Conservation (phyloP, 2,113 vertebrate species). For the Hippocampus mohnikei region DNA sequence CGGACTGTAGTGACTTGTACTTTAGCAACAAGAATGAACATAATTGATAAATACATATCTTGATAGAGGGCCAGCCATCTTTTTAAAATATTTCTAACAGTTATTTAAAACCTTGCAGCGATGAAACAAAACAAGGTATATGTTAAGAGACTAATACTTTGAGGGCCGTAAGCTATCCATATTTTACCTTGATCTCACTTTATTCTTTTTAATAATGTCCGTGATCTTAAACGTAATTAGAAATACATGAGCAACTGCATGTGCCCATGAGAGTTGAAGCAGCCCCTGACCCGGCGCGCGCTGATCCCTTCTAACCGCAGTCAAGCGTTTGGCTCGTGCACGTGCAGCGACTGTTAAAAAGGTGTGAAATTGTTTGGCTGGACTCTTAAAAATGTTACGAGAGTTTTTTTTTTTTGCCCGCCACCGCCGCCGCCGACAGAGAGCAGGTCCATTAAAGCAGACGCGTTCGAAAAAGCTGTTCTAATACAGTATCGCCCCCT, state of each 20-base stretch:
- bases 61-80: too few species aligned
- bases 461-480: conserved; percentile 25
- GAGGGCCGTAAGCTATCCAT: too few species aligned
- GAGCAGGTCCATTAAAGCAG: conserved; percentile 30
- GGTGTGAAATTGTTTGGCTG: conserved; percentile 53
- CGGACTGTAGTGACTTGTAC: too few species aligned
- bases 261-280: neutral
- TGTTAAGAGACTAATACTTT: too few species aligned
- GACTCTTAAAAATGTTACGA: conserved; percentile 45
- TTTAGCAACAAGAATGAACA: too few species aligned
- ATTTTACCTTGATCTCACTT: too few species aligned
- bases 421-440: neutral
- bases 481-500: conserved; percentile 82
- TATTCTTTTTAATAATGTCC: neutral
- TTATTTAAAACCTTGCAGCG: too few species aligned
- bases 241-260: neutral
- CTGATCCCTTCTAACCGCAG: conserved; percentile 14
- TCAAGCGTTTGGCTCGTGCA: conserved; percentile 10
- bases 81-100: too few species aligned
- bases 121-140: too few species aligned
- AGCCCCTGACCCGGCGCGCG: neutral
- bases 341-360: conserved; percentile 44
- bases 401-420: conserved; percentile 3
- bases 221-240: neutral
- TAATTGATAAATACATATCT: too few species aligned